phyloP scores from a whole-genome alignment of 2,888 invertebrate genomes.

The Amblyjoppa fuscipennis region DNA sequence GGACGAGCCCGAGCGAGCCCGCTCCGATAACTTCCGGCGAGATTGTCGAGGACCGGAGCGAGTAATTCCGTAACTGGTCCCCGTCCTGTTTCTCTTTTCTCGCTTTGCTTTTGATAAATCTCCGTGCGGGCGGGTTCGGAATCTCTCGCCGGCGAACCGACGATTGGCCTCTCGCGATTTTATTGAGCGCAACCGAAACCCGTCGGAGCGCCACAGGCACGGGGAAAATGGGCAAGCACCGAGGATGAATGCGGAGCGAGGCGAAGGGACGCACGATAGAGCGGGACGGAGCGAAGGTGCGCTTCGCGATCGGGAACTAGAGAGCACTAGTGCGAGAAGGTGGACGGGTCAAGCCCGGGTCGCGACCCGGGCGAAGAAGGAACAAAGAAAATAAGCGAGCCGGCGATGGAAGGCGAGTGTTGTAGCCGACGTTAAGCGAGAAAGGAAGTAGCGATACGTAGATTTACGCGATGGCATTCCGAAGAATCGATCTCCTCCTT shows the following conservation, averaged over 20 bases:
- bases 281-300: not conserved
- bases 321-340: not conserved
- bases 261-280: no score
- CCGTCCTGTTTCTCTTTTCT: conserved; percentile 1
- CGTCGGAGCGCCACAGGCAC: not conserved
- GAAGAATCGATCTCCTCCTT: conserved; percentile 51
- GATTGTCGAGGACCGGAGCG: not conserved
- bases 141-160: not conserved
- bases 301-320: not conserved
- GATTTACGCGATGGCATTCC: conserved; percentile 66
- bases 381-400: conserved; percentile 31
- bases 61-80: not conserved
- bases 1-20: not conserved
- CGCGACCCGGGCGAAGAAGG: conserved; percentile 20
- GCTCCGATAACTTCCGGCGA: not conserved
- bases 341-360: not conserved
- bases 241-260: not conserved
- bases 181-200: conserved; percentile 6
- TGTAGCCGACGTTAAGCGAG: conserved; percentile 32
- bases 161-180: conserved; percentile 17
- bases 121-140: not conserved
- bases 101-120: not conserved
- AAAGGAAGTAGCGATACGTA: conserved; percentile 64
- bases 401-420: conserved; percentile 17
- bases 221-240: not conserved